These are phyloP conservation scores for Miichthys miiuy DNA, from an alignment of 2,797 vertebrate genomes.

Conservation along the genomic window DNA sequence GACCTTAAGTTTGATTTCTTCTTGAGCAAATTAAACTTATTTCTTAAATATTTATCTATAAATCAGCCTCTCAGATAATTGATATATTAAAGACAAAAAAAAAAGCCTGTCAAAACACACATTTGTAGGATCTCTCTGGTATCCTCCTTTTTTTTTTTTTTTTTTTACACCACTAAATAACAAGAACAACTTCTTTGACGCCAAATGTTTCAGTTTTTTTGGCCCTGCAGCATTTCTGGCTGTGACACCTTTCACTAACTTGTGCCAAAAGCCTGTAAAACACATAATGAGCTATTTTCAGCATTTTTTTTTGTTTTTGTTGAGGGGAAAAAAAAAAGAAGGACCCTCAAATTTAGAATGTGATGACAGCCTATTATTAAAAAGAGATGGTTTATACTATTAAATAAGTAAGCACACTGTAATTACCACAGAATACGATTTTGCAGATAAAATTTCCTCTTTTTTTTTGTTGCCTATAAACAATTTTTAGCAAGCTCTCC, in stretches of 20 bases:
- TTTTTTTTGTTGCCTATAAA: background rate
- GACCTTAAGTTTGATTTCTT: no score
- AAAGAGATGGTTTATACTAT: slow-evolving; percentile 18
- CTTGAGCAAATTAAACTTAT: slow-evolving; percentile 2
- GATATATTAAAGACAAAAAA: background rate
- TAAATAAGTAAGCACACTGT: slow-evolving; percentile 18
- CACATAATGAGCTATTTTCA: slow-evolving; percentile 66
- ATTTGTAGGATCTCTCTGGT: slow-evolving; percentile 17
- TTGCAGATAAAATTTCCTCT: background rate
- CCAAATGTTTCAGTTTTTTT: slow-evolving; percentile 67
- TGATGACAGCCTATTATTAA: slow-evolving; percentile 28
- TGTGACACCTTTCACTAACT: slow-evolving; percentile 51
- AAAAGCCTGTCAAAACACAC: slow-evolving; percentile 10
- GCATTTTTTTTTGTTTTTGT: slow-evolving; percentile 15
- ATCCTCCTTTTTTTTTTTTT: slow-evolving; percentile 3
- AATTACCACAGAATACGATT: background rate
- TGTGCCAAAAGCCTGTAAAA: slow-evolving; percentile 66
- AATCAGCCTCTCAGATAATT: background rate
- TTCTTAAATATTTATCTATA: slow-evolving; percentile 4
- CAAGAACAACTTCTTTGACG: slow-evolving; percentile 56
- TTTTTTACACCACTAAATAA: slow-evolving; percentile 35
- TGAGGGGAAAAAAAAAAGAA: background rate
- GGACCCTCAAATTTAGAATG: slow-evolving; percentile 13
- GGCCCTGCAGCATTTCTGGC: slow-evolving; percentile 58
- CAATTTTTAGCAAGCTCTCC: background rate